Percentiles rank a stretch among this genome's conserved stretches.
Conservation (phyloP, 2,888 invertebrate genomes). For the Apamea monoglypha region DNA sequence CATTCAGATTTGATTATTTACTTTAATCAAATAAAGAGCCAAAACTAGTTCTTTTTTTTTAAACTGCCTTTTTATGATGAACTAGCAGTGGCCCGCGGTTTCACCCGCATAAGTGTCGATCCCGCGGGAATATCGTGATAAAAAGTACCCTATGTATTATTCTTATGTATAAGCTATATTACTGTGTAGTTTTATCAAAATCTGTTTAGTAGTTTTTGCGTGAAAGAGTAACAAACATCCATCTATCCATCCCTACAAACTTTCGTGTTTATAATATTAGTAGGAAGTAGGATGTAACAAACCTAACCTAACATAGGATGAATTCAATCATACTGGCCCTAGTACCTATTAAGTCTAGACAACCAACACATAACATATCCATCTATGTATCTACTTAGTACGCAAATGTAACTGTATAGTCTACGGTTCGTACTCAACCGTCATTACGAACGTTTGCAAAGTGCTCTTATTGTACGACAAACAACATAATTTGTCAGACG, state of each 20-base stretch:
- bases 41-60: neutral
- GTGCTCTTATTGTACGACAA: slow-evolving; percentile 8
- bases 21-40: neutral
- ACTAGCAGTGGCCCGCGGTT: no score
- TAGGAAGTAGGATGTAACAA: neutral
- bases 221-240: no score
- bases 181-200: no score
- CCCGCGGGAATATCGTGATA: no score
- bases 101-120: no score
- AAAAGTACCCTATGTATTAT: no score
- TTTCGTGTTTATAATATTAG: no score
- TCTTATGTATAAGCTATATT: no score
- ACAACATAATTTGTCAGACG: slow-evolving; percentile 35
- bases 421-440: slow-evolving; percentile 15
- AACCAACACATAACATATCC: neutral
- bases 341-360: neutral
- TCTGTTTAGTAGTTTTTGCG: no score
- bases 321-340: neutral
- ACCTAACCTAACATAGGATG: neutral
- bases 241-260: no score
- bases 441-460: slow-evolving; percentile 22
- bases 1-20: neutral
- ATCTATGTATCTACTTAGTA: neutral
- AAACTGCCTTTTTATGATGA: neutral
- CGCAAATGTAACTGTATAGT: neutral